Base-by-base conservation (phyloP, 2,888 invertebrate species). In the Volucella inflata region DNA sequence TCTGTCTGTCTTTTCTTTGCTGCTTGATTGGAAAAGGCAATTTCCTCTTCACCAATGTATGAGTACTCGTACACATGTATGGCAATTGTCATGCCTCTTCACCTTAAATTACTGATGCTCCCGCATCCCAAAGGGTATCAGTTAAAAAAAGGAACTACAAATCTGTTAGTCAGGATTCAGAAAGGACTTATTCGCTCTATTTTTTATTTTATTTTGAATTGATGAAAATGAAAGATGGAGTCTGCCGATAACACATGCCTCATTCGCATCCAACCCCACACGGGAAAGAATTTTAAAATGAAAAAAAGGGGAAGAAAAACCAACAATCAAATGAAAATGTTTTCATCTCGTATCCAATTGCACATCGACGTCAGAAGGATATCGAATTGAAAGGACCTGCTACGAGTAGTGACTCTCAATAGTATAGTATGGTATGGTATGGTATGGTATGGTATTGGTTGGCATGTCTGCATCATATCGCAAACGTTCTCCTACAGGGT, bases 341-440 rank as follows among this genome's bases (percentile, higher is more conserved):
- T 85, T 85, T 85, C 80, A 72, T 85, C 76, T 81, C 76, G 67
- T 77, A 85, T 85, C 84, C 80, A 85, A 85, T 85, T 85, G 85
- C 85, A 84, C 76, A 84, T 80, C 75, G 67, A 76, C 74, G 57
- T 59, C 48, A 76, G 71, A 72, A 77, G 68, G 85, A 81, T 85
- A 76, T 85, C 81, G 81, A 77, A 85, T 85, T 81, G 81, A 80
- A 84, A 71, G 60, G 85, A 76, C 55, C 46, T 38, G 53, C 17
- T 21, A n/a, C n/a, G n/a, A n/a, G n/a, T n/a, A 53, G 44, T 36
- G 44, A 53, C 16, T 65, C 48, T 55, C 75, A 40, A 75, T 75
- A 57, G 75, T 40, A 50, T 50, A 57, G 75, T 57, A 65, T 60
- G 6, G 30, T 21, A 4, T 2, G 21, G 2, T 3, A 21, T 21